phyloP scores from a whole-genome alignment of 2,797 vertebrate species.

The Anguilla pacifica region DNA sequence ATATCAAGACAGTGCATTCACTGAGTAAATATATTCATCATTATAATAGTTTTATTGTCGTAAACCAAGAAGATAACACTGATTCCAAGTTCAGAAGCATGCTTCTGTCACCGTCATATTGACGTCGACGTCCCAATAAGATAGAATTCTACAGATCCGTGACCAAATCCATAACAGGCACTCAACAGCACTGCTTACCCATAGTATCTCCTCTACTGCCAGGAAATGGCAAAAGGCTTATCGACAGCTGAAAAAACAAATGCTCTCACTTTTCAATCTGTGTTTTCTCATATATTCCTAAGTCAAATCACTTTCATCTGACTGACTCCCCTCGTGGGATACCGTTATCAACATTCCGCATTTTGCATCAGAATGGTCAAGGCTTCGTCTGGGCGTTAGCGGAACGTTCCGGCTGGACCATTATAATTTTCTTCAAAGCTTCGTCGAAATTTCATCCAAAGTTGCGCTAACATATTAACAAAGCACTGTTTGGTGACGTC shows the following conservation, averaged over 20 bases:
- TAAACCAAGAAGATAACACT: not conserved
- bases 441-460: not conserved
- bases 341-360: constrained; percentile 13
- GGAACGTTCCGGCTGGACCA: not conserved
- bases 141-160: not conserved
- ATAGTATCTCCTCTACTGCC: not conserved
- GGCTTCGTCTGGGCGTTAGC: not conserved
- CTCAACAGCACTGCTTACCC: constrained; percentile 15
- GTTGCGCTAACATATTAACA: not conserved
- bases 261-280: constrained; percentile 46
- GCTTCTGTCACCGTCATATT: not conserved
- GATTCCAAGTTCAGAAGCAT: not conserved
- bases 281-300: constrained; percentile 51
- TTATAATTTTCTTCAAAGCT: constrained; percentile 18
- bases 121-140: not conserved
- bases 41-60: not conserved
- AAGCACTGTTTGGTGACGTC: not conserved
- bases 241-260: constrained; percentile 42
- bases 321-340: not conserved
- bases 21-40: not conserved
- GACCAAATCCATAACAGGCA: constrained; percentile 5
- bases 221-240: constrained; percentile 23
- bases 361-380: not conserved
- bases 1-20: not conserved
- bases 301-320: constrained; percentile 35